Evolutionary conservation across 2,797 vertebrate genomes (phyloP), one percentile per base, ranked within the genome.

Genomic region (Sandelia bainsii): DNA sequence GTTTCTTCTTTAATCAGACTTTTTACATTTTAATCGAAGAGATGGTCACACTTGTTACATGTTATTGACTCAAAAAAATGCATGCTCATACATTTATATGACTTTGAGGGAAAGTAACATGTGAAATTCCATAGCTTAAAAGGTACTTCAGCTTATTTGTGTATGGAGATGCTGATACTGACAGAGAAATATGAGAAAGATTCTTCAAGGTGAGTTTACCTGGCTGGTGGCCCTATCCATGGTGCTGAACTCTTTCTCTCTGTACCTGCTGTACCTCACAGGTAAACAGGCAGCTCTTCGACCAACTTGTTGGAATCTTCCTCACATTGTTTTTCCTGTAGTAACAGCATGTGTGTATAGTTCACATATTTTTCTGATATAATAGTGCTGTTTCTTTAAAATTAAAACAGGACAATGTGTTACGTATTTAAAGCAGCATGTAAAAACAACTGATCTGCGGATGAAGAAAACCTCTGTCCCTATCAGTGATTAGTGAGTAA

Each of bases 161-260:
- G 8, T 14, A 8, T 49, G 3, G 0, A 25, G 5, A 12, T 37
- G 32, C 22, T 23, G 51, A 50, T 12, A 17, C 8, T 23, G 12
- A 5, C 19, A 23, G 44, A 22, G n/a, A 13, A 16, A 17, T 22
- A 40, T 12, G 23, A 56, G 5, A n/a, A 32, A 16, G 37, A 13
- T 39, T 54, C 53, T 2, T 51, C 39, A 69, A 88, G 91, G 88
- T 89, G 81, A 70, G 53, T 14, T 1, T 75, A 90, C 87, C 91
- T 91, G 81, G 29, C 20, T 6, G 50, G 2, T 19, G 72, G 54
- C 75, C n/a, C 91, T 93, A 83, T 91, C 92, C 92, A 76, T 89
- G 91, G 91, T 92, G 73, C 91, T 93, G 90, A 93, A 80, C 39
- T 77, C 34, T 14, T 3, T 48, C n/a, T 10, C 34, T 42, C 12